Evolutionary conservation across 2,888 invertebrate genomes (phyloP).

Genomic region (Hypomecis punctinalis): DNA sequence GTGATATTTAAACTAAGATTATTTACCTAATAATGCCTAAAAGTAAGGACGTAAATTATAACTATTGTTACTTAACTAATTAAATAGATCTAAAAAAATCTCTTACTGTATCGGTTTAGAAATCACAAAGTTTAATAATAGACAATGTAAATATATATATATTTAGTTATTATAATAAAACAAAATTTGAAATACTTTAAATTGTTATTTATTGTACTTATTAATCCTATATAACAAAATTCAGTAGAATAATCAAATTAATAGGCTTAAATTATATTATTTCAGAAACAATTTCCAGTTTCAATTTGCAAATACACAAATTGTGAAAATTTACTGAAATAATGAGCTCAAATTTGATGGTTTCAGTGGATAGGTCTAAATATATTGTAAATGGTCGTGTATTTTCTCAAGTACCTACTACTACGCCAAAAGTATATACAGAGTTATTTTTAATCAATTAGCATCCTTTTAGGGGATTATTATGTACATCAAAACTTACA

Average conservation of each 20-base stretch:
- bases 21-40: conserved; percentile 11
- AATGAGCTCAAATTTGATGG: too few species aligned
- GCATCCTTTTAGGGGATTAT: too few species aligned
- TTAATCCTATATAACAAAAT: neutral
- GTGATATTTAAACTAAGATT: conserved; percentile 70
- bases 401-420: too few species aligned
- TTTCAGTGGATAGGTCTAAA: too few species aligned
- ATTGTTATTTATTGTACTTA: conserved; percentile 7
- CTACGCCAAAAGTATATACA: too few species aligned
- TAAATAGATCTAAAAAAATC: neutral
- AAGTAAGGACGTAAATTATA: neutral
- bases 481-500: too few species aligned
- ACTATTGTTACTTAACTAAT: conserved; percentile 6
- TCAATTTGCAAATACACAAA: conserved; percentile 30
- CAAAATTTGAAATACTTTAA: conserved; percentile 24
- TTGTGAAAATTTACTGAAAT: conserved; percentile 1
- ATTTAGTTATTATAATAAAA: conserved; percentile 12
- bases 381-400: too few species aligned
- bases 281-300: neutral
- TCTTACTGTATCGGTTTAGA: neutral
- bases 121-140: conserved; percentile 1
- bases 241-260: too few species aligned
- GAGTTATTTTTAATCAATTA: too few species aligned
- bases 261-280: neutral
- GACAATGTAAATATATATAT: conserved; percentile 7